Evolutionary conservation across 2,888 invertebrate genomes (phyloP).

Genomic region (Andrena hattorfiana): DNA sequence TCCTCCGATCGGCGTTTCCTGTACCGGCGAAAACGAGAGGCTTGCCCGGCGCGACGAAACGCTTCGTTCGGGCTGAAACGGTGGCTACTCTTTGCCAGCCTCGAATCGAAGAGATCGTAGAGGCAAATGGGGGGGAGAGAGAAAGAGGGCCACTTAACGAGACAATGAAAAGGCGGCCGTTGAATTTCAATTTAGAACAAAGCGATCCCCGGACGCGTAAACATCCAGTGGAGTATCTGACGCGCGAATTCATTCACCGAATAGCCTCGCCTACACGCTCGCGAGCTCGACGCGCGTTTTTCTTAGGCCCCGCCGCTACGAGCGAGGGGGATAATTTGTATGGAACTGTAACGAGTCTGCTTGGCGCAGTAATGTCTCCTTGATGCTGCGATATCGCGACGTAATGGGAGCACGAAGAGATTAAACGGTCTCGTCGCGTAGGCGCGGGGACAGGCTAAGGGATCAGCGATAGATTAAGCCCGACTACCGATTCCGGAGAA

Average conservation of each 20-base stretch:
- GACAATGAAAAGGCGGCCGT: constrained; percentile 1
- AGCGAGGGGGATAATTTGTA: neutral
- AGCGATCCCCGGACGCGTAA: neutral
- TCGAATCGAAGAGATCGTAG: neutral
- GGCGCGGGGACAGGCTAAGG: neutral
- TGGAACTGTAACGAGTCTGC: neutral
- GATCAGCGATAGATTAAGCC: neutral
- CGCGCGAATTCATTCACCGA: neutral
- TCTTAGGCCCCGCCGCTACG: neutral
- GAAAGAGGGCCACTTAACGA: neutral
- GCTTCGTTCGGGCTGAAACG: neutral
- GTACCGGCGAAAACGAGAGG: neutral
- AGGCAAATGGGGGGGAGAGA: neutral
- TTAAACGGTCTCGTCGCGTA: neutral
- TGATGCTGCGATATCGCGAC: neutral
- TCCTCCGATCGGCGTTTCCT: neutral
- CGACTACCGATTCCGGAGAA: constrained; percentile 30
- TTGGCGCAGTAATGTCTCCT: neutral
- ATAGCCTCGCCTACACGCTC: neutral
- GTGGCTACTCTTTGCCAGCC: neutral
- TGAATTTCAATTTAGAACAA: constrained; percentile 13
- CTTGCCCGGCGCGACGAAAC: neutral
- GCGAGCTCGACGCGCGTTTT: neutral
- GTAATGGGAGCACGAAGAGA: neutral
- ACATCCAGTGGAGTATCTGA: neutral